Evolutionary conservation across 2,113 vertebrate genomes (phyloP), one percentile per base, ranked within the genome.

Genomic region (Hoplias malabaricus): DNA sequence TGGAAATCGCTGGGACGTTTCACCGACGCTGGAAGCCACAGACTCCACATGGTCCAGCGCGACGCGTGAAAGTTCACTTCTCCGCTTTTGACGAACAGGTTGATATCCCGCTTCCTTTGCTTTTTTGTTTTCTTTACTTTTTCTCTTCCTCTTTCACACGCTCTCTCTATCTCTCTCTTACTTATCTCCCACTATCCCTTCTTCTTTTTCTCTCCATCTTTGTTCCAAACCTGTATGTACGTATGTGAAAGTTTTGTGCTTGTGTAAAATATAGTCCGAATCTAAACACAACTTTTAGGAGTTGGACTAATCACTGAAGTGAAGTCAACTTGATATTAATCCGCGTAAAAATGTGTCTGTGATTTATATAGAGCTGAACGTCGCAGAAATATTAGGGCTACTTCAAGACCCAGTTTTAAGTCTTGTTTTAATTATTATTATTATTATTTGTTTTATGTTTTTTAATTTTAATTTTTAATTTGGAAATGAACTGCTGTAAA

Each of bases 41-140:
- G 19, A 87, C 87, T 90, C 93, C 93, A 94, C 93, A 94, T 94
- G 93, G 91, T 94, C 91, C 90, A 90, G 90, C 89, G 89, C 87
- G 91, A 88, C 88, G 88, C 91, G 87, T 94, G 92, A 93, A 93
- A 93, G 87, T 92, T 93, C 89, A 92, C 87, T 92, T 93, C 92
- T 93, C 87, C 92, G 87, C 86, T 88, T 90, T 86, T 86, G 91
- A 79, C 90, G 89, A 93, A 93, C 93, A 94, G 93, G 93, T 94
- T 91, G 89, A 91, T 89, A 85, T 78, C 31, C 87, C 57, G 63
- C 84, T 84, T 86, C 80, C 84, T 84, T 84, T 77, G 84, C 84
- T 80, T 84, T 74, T 80, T 23, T 48, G 3, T 61, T 29, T 69
- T 75, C 66, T 79, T 66, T n/a, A 11, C 11, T n/a, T 5, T 62